phyloP scores from a whole-genome alignment of 2,888 invertebrate species.

The Erebia palarica region DNA sequence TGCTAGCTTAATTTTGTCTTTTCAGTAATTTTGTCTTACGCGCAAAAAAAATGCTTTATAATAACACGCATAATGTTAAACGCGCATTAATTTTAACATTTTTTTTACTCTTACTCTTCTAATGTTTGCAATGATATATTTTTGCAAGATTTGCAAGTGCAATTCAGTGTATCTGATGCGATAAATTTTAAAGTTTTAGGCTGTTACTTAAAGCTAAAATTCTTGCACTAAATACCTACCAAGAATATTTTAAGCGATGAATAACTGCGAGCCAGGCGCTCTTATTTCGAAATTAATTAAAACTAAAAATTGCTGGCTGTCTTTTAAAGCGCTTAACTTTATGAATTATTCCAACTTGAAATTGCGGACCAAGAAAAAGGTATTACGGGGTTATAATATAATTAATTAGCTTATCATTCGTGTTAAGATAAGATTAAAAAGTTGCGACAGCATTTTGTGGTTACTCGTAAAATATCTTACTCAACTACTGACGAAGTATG shows the following conservation, averaged over 20 bases:
- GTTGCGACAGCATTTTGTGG: slow-evolving; percentile 1
- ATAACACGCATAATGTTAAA: too few species aligned
- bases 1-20: too few species aligned
- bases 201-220: slow-evolving; percentile 18
- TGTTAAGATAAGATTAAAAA: slow-evolving; percentile 18
- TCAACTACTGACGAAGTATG: too few species aligned
- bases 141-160: background rate
- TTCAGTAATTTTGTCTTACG: too few species aligned
- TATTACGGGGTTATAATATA: slow-evolving; percentile 28
- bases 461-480: background rate
- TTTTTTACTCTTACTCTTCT: background rate
- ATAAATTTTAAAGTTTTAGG: slow-evolving; percentile 9
- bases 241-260: slow-evolving; percentile 29
- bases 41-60: too few species aligned
- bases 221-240: slow-evolving; percentile 13
- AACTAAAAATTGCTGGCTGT: slow-evolving; percentile 38
- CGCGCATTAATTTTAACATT: background rate
- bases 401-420: slow-evolving; percentile 24
- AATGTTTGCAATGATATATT: background rate
- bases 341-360: slow-evolving; percentile 37
- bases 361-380: slow-evolving; percentile 29
- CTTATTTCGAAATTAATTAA: slow-evolving; percentile 42
- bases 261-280: slow-evolving; percentile 32
- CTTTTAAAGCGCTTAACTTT: slow-evolving; percentile 36
- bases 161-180: background rate